Conservation (phyloP, 2,888 invertebrate species). For the Tetrapedia diversipes region DNA sequence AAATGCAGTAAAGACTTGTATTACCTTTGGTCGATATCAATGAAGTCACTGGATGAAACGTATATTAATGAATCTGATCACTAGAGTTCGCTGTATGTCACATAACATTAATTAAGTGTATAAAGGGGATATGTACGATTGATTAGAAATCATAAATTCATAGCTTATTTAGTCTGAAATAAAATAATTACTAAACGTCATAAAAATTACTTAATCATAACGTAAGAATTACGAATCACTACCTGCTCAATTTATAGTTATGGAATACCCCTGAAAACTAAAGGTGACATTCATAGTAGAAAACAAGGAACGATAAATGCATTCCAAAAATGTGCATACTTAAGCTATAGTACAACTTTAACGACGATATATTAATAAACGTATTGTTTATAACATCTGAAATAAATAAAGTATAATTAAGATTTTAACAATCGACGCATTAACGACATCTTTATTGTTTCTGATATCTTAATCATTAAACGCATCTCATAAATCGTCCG, state of each 20-base stretch:
- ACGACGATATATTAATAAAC: background rate
- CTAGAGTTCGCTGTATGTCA: constrained; percentile 40
- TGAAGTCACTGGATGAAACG: background rate
- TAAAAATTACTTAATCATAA: too few species aligned
- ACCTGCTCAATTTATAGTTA: background rate
- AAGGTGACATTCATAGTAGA: background rate
- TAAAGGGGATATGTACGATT: background rate
- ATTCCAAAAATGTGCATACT: too few species aligned
- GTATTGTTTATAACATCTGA: background rate
- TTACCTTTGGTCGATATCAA: constrained; percentile 28
- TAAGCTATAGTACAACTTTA: background rate
- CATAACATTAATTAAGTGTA: background rate
- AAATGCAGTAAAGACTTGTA: too few species aligned
- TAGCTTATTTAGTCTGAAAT: background rate
- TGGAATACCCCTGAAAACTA: too few species aligned
- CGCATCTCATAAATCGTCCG: background rate
- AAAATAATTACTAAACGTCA: background rate
- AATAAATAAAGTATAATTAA: background rate
- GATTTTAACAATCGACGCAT: background rate
- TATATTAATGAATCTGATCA: background rate
- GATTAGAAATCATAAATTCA: background rate
- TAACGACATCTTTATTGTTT: constrained; percentile 3
- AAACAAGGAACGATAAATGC: background rate
- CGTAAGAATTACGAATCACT: background rate
- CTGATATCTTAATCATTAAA: constrained; percentile 6